A percentile compares a stretch with the other conserved stretches of the same genome.
These are phyloP conservation scores for Pollenia angustigena DNA, from an alignment of 2,888 invertebrate genomes.

Conservation along the genomic window DNA sequence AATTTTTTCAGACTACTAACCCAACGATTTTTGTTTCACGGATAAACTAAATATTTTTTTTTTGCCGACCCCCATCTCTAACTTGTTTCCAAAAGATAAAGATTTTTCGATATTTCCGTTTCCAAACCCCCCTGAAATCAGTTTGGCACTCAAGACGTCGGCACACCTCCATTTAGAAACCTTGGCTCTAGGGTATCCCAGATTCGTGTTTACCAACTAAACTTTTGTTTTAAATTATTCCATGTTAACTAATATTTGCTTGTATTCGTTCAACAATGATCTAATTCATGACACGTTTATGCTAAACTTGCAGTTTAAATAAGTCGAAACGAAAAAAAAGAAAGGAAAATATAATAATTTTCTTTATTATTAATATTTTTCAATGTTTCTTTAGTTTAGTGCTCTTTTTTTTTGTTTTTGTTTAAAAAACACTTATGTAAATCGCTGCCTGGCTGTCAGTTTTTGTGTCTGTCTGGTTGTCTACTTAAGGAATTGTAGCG, in stretches of 20 bases:
- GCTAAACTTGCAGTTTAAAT: conserved; percentile 67
- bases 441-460: conserved; percentile 1
- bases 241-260: conserved; percentile 23
- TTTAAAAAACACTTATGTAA: conserved; percentile 49
- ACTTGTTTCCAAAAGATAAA: too few relatives aligned
- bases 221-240: not conserved
- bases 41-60: too few relatives aligned
- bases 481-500: conserved; percentile 53
- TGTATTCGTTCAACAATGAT: conserved; percentile 42
- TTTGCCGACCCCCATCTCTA: too few relatives aligned
- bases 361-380: conserved; percentile 55
- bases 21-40: too few relatives aligned
- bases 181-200: too few relatives aligned
- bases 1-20: too few relatives aligned
- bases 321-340: conserved; percentile 16
- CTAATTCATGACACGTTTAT: conserved; percentile 68
- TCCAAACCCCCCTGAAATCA: too few relatives aligned
- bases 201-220: too few relatives aligned
- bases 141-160: too few relatives aligned
- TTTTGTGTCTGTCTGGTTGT: conserved; percentile 20
- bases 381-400: conserved; percentile 19
- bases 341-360: conserved; percentile 34
- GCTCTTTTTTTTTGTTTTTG: conserved; percentile 23
- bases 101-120: too few relatives aligned
- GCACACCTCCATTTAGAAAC: too few relatives aligned